These are phyloP conservation scores for Thalassophryne amazonica DNA, from an alignment of 2,797 vertebrate genomes.

Conservation along the genomic window DNA sequence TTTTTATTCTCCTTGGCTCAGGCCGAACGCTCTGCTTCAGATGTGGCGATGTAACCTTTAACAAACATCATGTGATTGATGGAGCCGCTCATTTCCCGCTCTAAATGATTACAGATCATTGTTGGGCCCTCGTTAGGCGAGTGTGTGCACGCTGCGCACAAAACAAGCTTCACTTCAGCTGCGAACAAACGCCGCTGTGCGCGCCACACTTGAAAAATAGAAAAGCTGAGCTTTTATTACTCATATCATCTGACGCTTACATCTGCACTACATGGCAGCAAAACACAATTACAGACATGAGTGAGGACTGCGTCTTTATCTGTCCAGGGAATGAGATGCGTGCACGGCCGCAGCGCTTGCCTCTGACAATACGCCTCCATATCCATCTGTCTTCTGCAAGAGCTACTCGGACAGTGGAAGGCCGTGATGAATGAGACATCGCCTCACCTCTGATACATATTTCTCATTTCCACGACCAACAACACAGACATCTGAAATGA, in stretches of 20 bases:
- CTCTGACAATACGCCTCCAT: conserved; percentile 37
- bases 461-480: conserved; percentile 67
- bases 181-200: conserved; percentile 38
- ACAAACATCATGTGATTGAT: conserved; percentile 75
- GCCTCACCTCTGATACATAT: conserved; percentile 49
- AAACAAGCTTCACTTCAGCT: conserved; percentile 31
- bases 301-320: conserved; percentile 45
- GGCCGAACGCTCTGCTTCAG: conserved; percentile 66
- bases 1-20: conserved; percentile 73
- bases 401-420: conserved; percentile 47
- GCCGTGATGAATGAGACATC: conserved; percentile 63
- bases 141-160: conserved; percentile 8
- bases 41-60: conserved; percentile 79
- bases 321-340: conserved; percentile 35
- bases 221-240: conserved; percentile 54
- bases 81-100: conserved; percentile 67
- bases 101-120: conserved; percentile 77
- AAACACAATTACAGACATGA: conserved; percentile 55
- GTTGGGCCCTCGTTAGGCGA: conserved; percentile 28
- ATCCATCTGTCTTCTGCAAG: conserved; percentile 48
- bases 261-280: conserved; percentile 33
- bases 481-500: conserved; percentile 59
- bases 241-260: conserved; percentile 60
- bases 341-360: conserved; percentile 44
- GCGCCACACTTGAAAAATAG: conserved; percentile 30